phyloP scores from a whole-genome alignment of 2,113 vertebrate genomes.

The Pterocles orientalis region DNA sequence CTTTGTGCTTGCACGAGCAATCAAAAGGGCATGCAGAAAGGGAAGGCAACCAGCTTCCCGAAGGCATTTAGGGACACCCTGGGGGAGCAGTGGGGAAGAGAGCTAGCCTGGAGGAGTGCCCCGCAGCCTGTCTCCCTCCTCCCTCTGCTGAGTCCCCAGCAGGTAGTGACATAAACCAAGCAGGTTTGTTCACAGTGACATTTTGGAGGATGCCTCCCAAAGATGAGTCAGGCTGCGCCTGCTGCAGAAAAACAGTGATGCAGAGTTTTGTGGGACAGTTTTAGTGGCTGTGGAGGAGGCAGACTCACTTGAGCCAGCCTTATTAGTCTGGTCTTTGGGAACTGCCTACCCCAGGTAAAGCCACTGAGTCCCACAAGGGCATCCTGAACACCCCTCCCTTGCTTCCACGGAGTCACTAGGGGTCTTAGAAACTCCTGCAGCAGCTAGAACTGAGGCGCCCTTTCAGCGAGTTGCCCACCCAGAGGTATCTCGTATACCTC shows the following conservation, averaged over 20 bases:
- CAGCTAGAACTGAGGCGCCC: background rate
- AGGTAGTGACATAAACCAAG: conserved; percentile 44
- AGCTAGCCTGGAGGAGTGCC: background rate
- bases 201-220: conserved; percentile 48
- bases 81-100: background rate
- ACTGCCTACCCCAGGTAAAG: background rate
- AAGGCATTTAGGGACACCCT: background rate
- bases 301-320: conserved; percentile 40
- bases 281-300: conserved; percentile 31
- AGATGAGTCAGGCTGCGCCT: conserved; percentile 57
- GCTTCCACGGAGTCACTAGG: background rate
- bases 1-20: background rate
- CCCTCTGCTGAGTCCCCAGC: background rate
- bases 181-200: conserved; percentile 29
- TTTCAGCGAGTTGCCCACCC: background rate
- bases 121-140: background rate
- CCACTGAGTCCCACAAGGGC: background rate
- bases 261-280: conserved; percentile 38
- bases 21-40: background rate
- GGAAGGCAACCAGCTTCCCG: background rate
- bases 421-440: background rate
- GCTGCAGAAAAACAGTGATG: conserved; percentile 47
- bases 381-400: background rate
- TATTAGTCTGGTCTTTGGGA: background rate
- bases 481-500: background rate